Conservation (phyloP, 2,888 invertebrate species). For the Parapristionchus giblindavisi region DNA sequence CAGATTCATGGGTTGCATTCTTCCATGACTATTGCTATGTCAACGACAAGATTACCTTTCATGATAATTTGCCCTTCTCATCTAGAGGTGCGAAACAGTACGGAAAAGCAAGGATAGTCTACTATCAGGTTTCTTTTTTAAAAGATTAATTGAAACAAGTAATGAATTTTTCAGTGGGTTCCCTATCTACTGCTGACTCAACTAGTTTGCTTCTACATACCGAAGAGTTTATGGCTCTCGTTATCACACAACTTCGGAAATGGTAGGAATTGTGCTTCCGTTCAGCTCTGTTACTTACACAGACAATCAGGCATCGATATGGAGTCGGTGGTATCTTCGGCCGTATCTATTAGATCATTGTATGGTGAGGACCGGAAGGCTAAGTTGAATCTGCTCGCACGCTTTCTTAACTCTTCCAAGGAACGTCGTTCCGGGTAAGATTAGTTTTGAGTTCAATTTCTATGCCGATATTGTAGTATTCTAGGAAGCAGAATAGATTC, state of each 20-base stretch:
- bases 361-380: neutral
- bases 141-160: neutral
- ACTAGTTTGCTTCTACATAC: slow-evolving; percentile 1
- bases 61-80: neutral
- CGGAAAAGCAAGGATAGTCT: neutral
- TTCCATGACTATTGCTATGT: slow-evolving; percentile 17
- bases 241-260: slow-evolving; percentile 1
- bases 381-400: neutral
- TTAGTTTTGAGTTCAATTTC: neutral
- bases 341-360: neutral
- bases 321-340: neutral
- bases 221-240: neutral
- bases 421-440: neutral
- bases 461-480: too few relatives aligned
- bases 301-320: slow-evolving; percentile 18
- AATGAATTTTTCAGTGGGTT: neutral
- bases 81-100: neutral
- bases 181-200: neutral
- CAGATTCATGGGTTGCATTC: neutral
- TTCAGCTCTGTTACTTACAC: neutral
- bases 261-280: neutral
- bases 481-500: neutral
- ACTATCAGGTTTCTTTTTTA: slow-evolving; percentile 1
- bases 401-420: neutral
- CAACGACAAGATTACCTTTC: neutral